These are phyloP conservation scores for Drosophila trichaetosa DNA, from an alignment of 2,888 invertebrate genomes.

Conservation along the genomic window DNA sequence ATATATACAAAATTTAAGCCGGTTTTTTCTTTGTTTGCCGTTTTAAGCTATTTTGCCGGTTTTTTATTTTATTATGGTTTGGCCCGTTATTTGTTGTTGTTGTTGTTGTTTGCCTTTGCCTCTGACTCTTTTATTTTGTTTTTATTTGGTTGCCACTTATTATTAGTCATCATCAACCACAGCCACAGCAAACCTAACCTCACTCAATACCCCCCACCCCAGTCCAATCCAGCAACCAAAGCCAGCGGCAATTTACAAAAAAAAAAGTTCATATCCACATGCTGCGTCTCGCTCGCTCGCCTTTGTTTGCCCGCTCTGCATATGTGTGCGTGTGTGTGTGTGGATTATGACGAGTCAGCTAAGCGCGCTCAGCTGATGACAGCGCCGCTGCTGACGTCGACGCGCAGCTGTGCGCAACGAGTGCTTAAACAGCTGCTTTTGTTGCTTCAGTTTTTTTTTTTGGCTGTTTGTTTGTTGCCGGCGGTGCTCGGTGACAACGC, in stretches of 20 bases:
- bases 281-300: slow-evolving; percentile 21
- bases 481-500: slow-evolving; percentile 67
- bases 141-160: slow-evolving; percentile 29
- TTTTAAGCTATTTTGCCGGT: slow-evolving; percentile 72
- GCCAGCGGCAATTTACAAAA: slow-evolving; percentile 34
- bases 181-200: slow-evolving; percentile 35
- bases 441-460: slow-evolving; percentile 28
- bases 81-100: slow-evolving; percentile 42
- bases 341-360: slow-evolving; percentile 35
- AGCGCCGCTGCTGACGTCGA: slow-evolving; percentile 37
- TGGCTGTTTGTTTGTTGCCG: slow-evolving; percentile 35
- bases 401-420: slow-evolving; percentile 52
- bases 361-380: slow-evolving; percentile 44
- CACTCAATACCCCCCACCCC: slow-evolving; percentile 13
- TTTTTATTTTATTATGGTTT: slow-evolving; percentile 48
- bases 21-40: slow-evolving; percentile 70
- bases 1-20: slow-evolving; percentile 54
- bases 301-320: slow-evolving; percentile 60
- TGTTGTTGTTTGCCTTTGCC: slow-evolving; percentile 44
- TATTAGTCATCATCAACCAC: slow-evolving; percentile 67
- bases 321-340: slow-evolving; percentile 19
- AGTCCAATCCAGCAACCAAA: neutral
- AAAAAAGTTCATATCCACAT: slow-evolving; percentile 15
- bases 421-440: slow-evolving; percentile 66
- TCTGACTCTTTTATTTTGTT: slow-evolving; percentile 6